phyloP scores from a whole-genome alignment of 2,888 invertebrate species.

The Dynastes tityus region DNA sequence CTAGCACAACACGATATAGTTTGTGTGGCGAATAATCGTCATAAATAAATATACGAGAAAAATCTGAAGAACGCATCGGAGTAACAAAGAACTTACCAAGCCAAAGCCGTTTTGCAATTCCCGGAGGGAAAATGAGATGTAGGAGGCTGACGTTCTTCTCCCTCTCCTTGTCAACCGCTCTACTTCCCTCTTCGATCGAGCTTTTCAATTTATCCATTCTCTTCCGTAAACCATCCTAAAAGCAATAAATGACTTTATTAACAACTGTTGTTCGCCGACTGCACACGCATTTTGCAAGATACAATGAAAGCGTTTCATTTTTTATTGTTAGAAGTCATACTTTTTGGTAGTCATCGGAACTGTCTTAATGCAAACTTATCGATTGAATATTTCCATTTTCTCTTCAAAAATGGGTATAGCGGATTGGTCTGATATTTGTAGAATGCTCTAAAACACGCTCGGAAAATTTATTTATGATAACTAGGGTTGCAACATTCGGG shows the following conservation, averaged over 20 bases:
- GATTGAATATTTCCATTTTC: background rate
- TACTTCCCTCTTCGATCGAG: slow-evolving; percentile 93
- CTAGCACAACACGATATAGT: background rate
- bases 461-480: too few relatives aligned
- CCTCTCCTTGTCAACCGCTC: slow-evolving; percentile 92
- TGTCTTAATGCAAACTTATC: background rate
- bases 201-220: slow-evolving; percentile 96
- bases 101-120: slow-evolving; percentile 95
- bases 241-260: slow-evolving; percentile 54
- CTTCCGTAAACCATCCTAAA: slow-evolving; percentile 87
- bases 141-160: slow-evolving; percentile 95
- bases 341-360: background rate
- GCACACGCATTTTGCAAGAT: background rate
- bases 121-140: slow-evolving; percentile 95
- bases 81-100: slow-evolving; percentile 77
- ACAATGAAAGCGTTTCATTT: slow-evolving; percentile 30
- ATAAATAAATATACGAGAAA: slow-evolving; percentile 12
- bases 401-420: background rate
- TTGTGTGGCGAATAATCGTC: background rate
- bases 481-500: too few relatives aligned
- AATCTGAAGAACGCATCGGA: slow-evolving; percentile 1
- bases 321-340: slow-evolving; percentile 27
- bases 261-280: slow-evolving; percentile 34
- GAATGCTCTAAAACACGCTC: too few relatives aligned
- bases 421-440: too few relatives aligned